Evolutionary conservation across 2,888 invertebrate genomes (phyloP).

Genomic region (Omphaloscelis lunosa): DNA sequence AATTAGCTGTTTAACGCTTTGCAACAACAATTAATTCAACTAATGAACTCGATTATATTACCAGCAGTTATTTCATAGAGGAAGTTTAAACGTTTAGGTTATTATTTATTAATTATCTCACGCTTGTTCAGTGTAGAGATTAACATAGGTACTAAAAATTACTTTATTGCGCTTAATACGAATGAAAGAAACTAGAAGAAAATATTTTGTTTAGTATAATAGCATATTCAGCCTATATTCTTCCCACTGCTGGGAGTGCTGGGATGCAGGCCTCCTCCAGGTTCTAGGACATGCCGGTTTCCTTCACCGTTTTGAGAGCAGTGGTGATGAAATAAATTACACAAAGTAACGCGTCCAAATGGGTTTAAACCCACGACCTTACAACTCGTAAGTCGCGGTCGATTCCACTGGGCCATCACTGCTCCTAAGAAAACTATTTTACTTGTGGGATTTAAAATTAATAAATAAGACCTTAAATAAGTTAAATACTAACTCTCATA

Average conservation of each 20-base stretch:
- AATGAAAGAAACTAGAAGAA: background rate
- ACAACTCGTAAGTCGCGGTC: background rate
- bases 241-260: no score
- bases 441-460: background rate
- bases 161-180: background rate
- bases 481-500: background rate
- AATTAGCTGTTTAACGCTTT: constrained; percentile 24
- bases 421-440: background rate
- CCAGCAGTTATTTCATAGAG: background rate
- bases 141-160: background rate
- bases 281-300: background rate
- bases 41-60: constrained; percentile 45
- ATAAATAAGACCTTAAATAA: background rate
- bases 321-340: background rate
- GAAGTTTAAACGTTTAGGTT: background rate
- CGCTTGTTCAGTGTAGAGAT: no score
- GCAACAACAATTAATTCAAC: constrained; percentile 49
- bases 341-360: background rate
- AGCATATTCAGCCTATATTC: no score
- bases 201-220: background rate
- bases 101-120: constrained; percentile 6
- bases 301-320: background rate
- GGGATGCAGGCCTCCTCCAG: no score
- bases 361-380: background rate
- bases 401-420: background rate